A percentile compares a stretch with the other conserved stretches of the same genome.
phyloP scores from a whole-genome alignment of 2,888 invertebrate species.

The Brachycybe producta region DNA sequence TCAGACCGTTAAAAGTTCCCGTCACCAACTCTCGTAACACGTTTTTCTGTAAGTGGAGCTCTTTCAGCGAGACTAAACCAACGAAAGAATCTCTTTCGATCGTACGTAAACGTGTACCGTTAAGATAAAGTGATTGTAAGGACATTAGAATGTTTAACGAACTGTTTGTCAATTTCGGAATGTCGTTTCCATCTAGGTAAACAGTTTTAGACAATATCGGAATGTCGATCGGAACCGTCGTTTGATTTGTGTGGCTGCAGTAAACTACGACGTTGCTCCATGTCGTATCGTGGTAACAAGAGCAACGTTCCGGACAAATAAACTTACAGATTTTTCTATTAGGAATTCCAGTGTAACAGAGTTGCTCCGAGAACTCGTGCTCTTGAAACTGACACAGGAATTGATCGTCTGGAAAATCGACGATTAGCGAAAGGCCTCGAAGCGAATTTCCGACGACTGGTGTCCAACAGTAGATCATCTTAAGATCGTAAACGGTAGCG shows the following conservation, averaged over 20 bases:
- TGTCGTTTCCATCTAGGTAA: slow-evolving; percentile 3
- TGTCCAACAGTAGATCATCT: neutral
- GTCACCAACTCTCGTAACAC: neutral
- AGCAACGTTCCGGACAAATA: slow-evolving; percentile 1
- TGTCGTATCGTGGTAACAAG: neutral
- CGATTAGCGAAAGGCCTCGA: neutral
- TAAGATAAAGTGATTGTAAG: slow-evolving; percentile 3
- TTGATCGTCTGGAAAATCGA: neutral
- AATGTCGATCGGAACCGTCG: neutral
- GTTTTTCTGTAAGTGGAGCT: slow-evolving; percentile 7
- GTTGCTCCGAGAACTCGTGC: neutral
- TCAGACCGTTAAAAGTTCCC: slow-evolving; percentile 2
- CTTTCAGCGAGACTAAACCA: neutral
- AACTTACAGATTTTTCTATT: neutral
- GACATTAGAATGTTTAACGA: neutral
- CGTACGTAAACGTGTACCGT: neutral
- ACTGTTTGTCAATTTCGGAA: neutral
- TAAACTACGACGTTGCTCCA: slow-evolving; percentile 5
- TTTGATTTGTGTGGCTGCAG: slow-evolving; percentile 1
- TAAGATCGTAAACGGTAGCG: neutral
- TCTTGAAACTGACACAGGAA: slow-evolving; percentile 2
- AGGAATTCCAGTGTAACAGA: neutral
- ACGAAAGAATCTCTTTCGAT: slow-evolving; percentile 1
- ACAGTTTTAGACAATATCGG: neutral
- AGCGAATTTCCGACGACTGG: no score